Evolutionary conservation across 2,113 vertebrate genomes (phyloP), one percentile per base, ranked within the genome.

Genomic region (Emberiza fucata): DNA sequence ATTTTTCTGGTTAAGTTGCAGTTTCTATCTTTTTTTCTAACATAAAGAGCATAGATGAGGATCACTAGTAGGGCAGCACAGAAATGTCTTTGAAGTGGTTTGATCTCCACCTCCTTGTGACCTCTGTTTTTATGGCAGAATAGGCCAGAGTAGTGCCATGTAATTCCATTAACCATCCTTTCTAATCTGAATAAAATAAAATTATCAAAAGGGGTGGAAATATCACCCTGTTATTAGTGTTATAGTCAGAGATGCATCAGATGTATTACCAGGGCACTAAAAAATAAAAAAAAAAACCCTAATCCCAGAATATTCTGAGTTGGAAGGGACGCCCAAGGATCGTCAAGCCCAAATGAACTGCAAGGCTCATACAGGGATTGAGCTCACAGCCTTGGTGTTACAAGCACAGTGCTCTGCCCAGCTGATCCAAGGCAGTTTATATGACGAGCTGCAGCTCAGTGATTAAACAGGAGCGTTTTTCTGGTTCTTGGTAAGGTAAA

Each of bases 241-340:
- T 68, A 37, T 63, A 48, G 14, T 56, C 23, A 88, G 51, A 70
- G 7, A 3, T 71, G 6, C 51, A 82, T 59, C 39, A 80, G 51
- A 28, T 54, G 2, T 33, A 28, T 37, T 63, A 48, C 31, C 17
- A 78, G 44, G 81, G 1, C 2, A 12, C 24, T 9, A 37, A 37
- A 12, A 29, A 48, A 57, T 31, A 44, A 24, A 7, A 14, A 8
- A 4, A 11, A 28, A 47, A 54, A 2, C 16, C 14, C n/a, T n/a
- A 37, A 25, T 21, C 21, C 51, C 14, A 23, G 37, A 44, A 68
- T 27, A 51, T 33, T 51, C 37, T 33, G 33, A 37, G 11, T 33
- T 44, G 27, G 37, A 51, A 60, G 27, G 17, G 14, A 3, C 3
- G 7, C 21, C 14, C 0, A 1, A 51, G 21, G 37, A 51, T 51